Percentiles rank a stretch among this genome's conserved stretches.
Evolutionary conservation across 2,888 invertebrate species (phyloP).

Genomic region (Plutella xylostella): DNA sequence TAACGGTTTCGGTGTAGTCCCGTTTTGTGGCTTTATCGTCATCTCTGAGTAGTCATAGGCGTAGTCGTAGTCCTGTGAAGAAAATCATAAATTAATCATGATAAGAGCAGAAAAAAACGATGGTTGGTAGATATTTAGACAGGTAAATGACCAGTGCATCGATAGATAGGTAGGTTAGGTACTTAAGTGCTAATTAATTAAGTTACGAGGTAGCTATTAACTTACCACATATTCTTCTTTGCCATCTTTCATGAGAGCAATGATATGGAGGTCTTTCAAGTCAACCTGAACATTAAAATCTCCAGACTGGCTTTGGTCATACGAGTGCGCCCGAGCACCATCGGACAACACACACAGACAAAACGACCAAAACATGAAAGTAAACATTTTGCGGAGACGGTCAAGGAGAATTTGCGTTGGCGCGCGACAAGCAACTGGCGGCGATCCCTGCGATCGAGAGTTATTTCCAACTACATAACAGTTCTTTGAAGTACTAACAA

Average conservation of each 20-base stretch:
- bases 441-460: slow-evolving; percentile 27
- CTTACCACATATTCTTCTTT: slow-evolving; percentile 72
- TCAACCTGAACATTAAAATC: slow-evolving; percentile 84
- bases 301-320: slow-evolving; percentile 83
- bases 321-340: slow-evolving; percentile 28
- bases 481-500: slow-evolving; percentile 58
- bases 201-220: too few species aligned
- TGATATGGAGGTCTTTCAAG: slow-evolving; percentile 81
- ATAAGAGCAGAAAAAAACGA: too few species aligned
- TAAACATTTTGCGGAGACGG: slow-evolving; percentile 24
- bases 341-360: slow-evolving; percentile 23
- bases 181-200: too few species aligned
- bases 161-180: background rate
- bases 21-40: slow-evolving; percentile 73
- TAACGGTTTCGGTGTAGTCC: slow-evolving; percentile 51
- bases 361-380: slow-evolving; percentile 20
- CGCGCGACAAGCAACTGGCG: background rate
- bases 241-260: slow-evolving; percentile 74
- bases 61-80: slow-evolving; percentile 77
- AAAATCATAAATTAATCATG: background rate
- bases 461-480: slow-evolving; percentile 65
- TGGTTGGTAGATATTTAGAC: too few species aligned
- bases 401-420: background rate
- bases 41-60: slow-evolving; percentile 79
- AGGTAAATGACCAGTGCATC: background rate